A percentile compares a stretch with the other conserved stretches of the same genome.
Conservation (phyloP, 2,113 vertebrate species). For the Halichoerus grypus region DNA sequence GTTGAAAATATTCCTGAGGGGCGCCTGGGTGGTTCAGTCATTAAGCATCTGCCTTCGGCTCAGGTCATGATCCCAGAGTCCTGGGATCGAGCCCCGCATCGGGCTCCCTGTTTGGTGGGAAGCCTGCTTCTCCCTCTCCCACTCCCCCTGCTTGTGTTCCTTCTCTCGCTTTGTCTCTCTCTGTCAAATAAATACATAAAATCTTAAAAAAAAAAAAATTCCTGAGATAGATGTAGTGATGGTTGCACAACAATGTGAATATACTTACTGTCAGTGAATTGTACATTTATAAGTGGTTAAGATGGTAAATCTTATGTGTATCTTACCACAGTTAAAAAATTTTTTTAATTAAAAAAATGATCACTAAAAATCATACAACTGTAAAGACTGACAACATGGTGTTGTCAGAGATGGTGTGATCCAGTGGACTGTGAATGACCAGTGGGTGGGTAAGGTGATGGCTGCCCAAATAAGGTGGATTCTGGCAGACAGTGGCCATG, state of each 20-base stretch:
- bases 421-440: not conserved
- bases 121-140: too few relatives aligned
- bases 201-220: not conserved
- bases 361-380: not conserved
- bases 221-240: not conserved
- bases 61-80: too few relatives aligned
- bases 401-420: not conserved
- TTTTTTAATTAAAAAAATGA: not conserved
- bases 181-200: too few relatives aligned
- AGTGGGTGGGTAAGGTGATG: not conserved
- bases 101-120: too few relatives aligned
- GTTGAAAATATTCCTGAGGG: not conserved
- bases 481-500: not conserved
- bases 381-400: not conserved
- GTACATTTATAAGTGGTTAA: not conserved
- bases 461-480: not conserved
- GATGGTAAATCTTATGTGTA: not conserved
- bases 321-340: not conserved
- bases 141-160: too few relatives aligned
- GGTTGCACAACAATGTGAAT: not conserved
- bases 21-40: too few relatives aligned
- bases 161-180: too few relatives aligned
- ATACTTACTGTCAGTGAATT: not conserved
- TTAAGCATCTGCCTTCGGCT: too few relatives aligned
- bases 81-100: too few relatives aligned